Conservation (phyloP, 2,113 vertebrate species). For the Malurus cyaneus region DNA sequence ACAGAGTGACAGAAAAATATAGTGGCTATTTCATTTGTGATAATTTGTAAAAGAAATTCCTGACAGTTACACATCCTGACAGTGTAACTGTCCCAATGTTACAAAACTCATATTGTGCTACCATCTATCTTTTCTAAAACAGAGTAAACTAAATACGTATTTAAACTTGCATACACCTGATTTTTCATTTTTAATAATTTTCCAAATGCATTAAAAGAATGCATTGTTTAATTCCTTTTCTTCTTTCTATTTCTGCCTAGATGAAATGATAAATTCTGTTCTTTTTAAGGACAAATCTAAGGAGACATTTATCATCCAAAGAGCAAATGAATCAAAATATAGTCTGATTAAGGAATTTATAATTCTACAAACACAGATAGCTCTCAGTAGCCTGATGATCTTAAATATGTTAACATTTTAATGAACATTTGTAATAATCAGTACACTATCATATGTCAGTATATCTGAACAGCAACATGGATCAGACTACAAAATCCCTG, state of each 20-base stretch:
- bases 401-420: background rate
- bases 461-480: background rate
- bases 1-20: background rate
- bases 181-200: background rate
- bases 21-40: background rate
- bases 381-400: background rate
- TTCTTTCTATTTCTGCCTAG: background rate
- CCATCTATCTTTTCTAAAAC: background rate
- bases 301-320: background rate
- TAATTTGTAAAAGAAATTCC: background rate
- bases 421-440: background rate
- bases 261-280: background rate
- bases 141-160: background rate
- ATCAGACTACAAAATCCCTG: background rate
- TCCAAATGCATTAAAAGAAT: background rate
- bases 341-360: background rate
- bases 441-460: background rate
- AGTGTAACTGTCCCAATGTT: background rate
- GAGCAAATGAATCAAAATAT: background rate
- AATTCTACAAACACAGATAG: background rate
- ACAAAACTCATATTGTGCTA: background rate
- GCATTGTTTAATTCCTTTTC: background rate
- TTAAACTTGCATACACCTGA: background rate
- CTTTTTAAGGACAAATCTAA: background rate
- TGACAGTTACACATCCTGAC: fast-evolving